Evolutionary conservation across 2,113 vertebrate species (phyloP).

Genomic region (Oostethus manadensis): DNA sequence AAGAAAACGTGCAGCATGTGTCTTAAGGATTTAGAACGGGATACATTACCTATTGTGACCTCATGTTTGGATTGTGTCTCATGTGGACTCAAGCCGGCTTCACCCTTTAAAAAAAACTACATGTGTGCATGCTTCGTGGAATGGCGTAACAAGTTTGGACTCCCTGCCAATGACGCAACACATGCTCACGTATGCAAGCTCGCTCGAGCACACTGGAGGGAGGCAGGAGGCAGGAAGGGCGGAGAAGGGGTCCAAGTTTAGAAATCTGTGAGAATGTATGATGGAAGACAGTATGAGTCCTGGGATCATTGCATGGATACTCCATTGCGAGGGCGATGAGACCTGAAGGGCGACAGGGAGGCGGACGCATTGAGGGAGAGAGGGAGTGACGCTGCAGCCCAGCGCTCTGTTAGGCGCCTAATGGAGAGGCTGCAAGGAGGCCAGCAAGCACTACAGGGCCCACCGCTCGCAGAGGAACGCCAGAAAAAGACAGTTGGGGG

Average conservation of each 20-base stretch:
- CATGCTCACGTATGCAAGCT: conserved; percentile 26
- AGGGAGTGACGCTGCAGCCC: conserved; percentile 55
- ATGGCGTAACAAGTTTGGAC: conserved; percentile 28
- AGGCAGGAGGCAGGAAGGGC: not conserved
- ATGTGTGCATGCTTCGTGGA: conserved; percentile 6
- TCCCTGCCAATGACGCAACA: conserved; percentile 35
- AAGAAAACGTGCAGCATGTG: not conserved
- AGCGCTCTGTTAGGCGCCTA: conserved; percentile 72
- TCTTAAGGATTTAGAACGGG: not conserved
- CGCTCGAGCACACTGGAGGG: conserved; percentile 22
- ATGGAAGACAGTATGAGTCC: conserved; percentile 68
- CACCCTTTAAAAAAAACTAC: conserved; percentile 4
- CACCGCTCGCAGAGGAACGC: conserved; percentile 52
- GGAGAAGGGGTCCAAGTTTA: conserved; percentile 25
- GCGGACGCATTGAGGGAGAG: conserved; percentile 62
- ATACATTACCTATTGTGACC: conserved; percentile 2
- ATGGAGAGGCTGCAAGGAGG: conserved; percentile 67
- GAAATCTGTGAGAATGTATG: conserved; percentile 61
- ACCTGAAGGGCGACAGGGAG: conserved; percentile 70
- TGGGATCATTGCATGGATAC: conserved; percentile 65
- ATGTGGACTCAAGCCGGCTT: not conserved
- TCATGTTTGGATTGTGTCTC: conserved; percentile 1
- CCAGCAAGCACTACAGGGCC: conserved; percentile 58
- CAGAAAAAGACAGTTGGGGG: conserved; percentile 37
- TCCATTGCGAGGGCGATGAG: conserved; percentile 66